These are phyloP conservation scores for Meiosimyza decipiens DNA, from an alignment of 2,888 invertebrate genomes.

Conservation along the genomic window DNA sequence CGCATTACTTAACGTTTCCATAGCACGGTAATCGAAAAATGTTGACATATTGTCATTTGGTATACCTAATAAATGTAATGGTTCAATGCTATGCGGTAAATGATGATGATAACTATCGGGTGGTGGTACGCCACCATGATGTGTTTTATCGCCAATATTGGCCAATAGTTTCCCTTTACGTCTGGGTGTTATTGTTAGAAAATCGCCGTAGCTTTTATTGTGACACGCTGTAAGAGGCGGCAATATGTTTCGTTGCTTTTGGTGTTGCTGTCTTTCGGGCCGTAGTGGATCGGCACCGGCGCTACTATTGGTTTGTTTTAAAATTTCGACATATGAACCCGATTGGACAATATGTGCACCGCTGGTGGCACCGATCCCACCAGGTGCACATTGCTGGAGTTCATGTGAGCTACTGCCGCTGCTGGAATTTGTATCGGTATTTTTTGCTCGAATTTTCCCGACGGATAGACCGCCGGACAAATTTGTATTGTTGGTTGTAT, in stretches of 20 bases:
- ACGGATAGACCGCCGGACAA: slow-evolving; percentile 59
- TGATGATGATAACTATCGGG: slow-evolving; percentile 51
- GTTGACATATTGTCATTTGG: slow-evolving; percentile 52
- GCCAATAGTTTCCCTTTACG: slow-evolving; percentile 53
- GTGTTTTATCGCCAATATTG: slow-evolving; percentile 38
- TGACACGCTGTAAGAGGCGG: slow-evolving; percentile 44
- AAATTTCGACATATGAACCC: slow-evolving; percentile 63
- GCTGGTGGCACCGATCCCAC: slow-evolving; percentile 38
- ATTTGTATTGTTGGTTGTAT: slow-evolving; percentile 60
- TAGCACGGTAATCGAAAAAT: slow-evolving; percentile 58
- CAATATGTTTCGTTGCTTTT: slow-evolving; percentile 21
- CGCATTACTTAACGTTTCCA: slow-evolving; percentile 61
- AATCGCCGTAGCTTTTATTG: slow-evolving; percentile 62
- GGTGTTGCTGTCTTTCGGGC: slow-evolving; percentile 14
- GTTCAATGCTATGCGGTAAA: slow-evolving; percentile 58
- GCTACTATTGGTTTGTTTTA: slow-evolving; percentile 49
- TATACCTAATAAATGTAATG: slow-evolving; percentile 55
- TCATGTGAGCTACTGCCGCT: slow-evolving; percentile 52
- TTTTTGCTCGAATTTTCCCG: slow-evolving; percentile 54
- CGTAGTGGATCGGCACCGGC: slow-evolving; percentile 35
- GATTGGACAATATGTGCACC: slow-evolving; percentile 59
- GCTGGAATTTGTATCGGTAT: slow-evolving; percentile 57
- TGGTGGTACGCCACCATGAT: slow-evolving; percentile 33
- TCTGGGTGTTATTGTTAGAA: slow-evolving; percentile 59
- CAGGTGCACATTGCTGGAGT: slow-evolving; percentile 48